Percentiles rank a stretch among this genome's conserved stretches.
Conservation (phyloP, 2,888 invertebrate genomes). For the Acronicta aceris region DNA sequence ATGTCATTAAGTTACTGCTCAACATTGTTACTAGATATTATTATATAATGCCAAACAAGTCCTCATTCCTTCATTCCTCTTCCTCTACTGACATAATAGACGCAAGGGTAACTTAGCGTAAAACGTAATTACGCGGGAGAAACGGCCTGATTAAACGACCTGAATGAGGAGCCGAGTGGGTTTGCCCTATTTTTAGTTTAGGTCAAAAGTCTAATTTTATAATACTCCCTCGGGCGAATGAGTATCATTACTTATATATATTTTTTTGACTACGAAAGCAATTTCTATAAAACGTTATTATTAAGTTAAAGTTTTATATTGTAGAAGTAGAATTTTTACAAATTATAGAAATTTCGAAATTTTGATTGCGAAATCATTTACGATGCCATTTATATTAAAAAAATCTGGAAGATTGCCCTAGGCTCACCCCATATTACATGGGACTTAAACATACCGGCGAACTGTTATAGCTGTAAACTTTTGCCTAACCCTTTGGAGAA, state of each 20-base stretch:
- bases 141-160: constrained; percentile 17
- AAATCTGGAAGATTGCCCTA: too few relatives aligned
- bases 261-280: background rate
- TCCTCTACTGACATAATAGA: background rate
- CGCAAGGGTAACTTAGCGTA: constrained; percentile 1
- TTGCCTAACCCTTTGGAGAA: too few relatives aligned
- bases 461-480: too few relatives aligned
- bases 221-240: background rate
- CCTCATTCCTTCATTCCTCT: background rate
- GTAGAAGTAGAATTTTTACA: too few relatives aligned
- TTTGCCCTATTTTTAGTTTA: constrained; percentile 19
- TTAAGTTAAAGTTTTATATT: too few relatives aligned
- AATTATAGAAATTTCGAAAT: too few relatives aligned
- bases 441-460: too few relatives aligned
- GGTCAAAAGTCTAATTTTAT: constrained; percentile 18
- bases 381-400: too few relatives aligned
- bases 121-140: constrained; percentile 13
- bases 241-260: background rate
- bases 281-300: too few relatives aligned
- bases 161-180: constrained; percentile 21
- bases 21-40: background rate
- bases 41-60: constrained; percentile 2
- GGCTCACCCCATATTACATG: too few relatives aligned
- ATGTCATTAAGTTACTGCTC: too few relatives aligned
- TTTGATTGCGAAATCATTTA: too few relatives aligned